These are phyloP conservation scores for Polyodon spathula DNA, from an alignment of 2,113 vertebrate species.

Conservation along the genomic window DNA sequence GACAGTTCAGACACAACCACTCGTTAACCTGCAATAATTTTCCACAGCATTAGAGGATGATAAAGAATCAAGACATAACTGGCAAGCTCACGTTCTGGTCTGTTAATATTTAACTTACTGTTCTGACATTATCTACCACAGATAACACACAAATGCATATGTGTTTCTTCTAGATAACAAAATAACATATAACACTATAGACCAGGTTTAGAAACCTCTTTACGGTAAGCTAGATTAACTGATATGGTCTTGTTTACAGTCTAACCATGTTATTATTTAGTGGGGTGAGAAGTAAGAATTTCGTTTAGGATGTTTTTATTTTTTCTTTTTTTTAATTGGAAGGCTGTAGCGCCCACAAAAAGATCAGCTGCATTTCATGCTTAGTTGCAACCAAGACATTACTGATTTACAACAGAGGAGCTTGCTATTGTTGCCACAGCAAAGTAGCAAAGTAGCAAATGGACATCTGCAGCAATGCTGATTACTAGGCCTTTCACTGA, in stretches of 20 bases:
- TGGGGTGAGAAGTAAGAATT: too few species aligned
- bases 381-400: conserved; percentile 8
- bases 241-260: too few species aligned
- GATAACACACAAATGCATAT: too few species aligned
- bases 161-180: too few species aligned
- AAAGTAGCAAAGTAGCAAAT: conserved; percentile 1
- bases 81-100: not conserved
- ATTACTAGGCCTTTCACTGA: not conserved
- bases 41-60: not conserved
- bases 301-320: too few species aligned
- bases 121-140: not conserved
- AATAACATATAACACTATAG: too few species aligned
- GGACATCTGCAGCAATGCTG: not conserved
- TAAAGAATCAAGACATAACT: not conserved
- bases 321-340: not conserved
- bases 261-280: too few species aligned
- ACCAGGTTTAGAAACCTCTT: too few species aligned
- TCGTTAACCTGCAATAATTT: conserved; percentile 64
- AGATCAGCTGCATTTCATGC: conserved; percentile 13
- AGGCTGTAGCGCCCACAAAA: conserved; percentile 2
- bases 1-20: conserved; percentile 97
- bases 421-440: conserved; percentile 8
- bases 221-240: too few species aligned
- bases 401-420: conserved; percentile 7
- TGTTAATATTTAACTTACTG: conserved; percentile 9